Evolutionary conservation across 2,797 vertebrate species (phyloP).

Genomic region (Brachyrhaphis roseni): DNA sequence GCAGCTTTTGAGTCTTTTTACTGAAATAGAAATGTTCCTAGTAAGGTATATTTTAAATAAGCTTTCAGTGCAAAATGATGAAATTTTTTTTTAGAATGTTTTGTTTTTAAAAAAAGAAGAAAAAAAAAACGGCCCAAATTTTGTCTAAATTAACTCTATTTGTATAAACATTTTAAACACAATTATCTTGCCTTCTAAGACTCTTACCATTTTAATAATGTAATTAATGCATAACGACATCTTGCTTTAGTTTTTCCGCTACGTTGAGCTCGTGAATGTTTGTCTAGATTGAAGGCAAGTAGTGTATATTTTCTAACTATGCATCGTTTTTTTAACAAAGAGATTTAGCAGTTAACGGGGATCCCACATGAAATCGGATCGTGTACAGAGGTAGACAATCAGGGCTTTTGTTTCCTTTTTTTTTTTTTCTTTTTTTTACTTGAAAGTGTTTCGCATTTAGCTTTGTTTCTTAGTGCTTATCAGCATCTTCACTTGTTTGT

Average conservation of each 20-base stretch:
- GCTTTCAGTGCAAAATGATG: conserved; percentile 69
- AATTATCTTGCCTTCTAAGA: conserved; percentile 79
- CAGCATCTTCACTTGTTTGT: conserved; percentile 73
- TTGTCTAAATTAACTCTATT: conserved; percentile 72
- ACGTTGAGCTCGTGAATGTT: conserved; percentile 71
- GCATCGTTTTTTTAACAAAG: conserved; percentile 76
- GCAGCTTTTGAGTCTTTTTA: conserved; percentile 72
- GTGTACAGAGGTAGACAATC: conserved; percentile 74
- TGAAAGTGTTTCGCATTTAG: conserved; percentile 71
- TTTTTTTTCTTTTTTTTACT: conserved; percentile 3
- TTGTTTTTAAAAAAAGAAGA: conserved; percentile 34
- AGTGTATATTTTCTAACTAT: conserved; percentile 83
- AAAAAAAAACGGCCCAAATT: conserved; percentile 55
- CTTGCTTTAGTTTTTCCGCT: conserved; percentile 61
- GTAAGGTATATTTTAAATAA: conserved; percentile 75
- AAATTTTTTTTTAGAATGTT: conserved; percentile 44
- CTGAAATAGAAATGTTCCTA: conserved; percentile 63
- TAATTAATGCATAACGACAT: conserved; percentile 60
- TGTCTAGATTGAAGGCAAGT: conserved; percentile 67
- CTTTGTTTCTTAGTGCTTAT: conserved; percentile 72
- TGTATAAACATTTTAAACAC: conserved; percentile 75
- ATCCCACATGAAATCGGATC: conserved; percentile 71
- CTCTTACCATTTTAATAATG: conserved; percentile 69
- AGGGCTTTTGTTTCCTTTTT: conserved; percentile 49
- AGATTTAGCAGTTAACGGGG: conserved; percentile 78